Evolutionary conservation across 2,113 vertebrate genomes (phyloP), one percentile per base, ranked within the genome.

Genomic region (Ailurus styani): DNA sequence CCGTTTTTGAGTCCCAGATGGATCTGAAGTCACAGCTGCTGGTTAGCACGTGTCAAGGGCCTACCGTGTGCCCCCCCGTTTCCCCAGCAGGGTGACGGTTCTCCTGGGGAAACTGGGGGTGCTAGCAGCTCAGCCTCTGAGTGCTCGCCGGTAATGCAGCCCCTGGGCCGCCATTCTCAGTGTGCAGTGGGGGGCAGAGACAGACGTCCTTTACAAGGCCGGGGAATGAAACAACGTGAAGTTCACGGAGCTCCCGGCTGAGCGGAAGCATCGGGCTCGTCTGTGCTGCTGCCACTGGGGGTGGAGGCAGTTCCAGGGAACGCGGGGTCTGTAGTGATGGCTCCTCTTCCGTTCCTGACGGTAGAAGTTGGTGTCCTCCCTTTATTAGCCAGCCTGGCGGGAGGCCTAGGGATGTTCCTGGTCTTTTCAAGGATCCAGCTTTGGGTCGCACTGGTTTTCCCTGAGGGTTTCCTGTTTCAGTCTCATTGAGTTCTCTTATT

Each of bases 241-340:
- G 47, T 27, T 20, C 17, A 6, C 0, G 10, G 31, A 7, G 4
- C 0, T 0, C 31, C 50, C 52, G 1, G 9, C 23, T 0, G 7
- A 6, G 18, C 57, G 0, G 0, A 14, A 9, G 14, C 1, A 5
- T 4, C 20, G 0, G 10, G 40, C 42, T 42, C 5, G 0, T 5
- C 12, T 1, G 0, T 0, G 0, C 13, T 5, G 2, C 20, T 18
- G 18, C 7, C 1, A 13, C 50, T 17, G 17, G 45, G 42, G 81
- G 29, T 11, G 1, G 50, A 87, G 81, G 21, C 7, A 2, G 3
- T n/a, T 31, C 34, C 34, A 15, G 62, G 57, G 42, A 15, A 1
- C 6, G 0, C 3, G 40, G 54, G 2, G 79, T 84, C 90, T 52
- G 68, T 34, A 12, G 42, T 52, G 68, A 34, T 2, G 64, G 2